These are phyloP conservation scores for Drosophila sproati DNA, from an alignment of 1,140 invertebrate genomes.

Conservation along the genomic window DNA sequence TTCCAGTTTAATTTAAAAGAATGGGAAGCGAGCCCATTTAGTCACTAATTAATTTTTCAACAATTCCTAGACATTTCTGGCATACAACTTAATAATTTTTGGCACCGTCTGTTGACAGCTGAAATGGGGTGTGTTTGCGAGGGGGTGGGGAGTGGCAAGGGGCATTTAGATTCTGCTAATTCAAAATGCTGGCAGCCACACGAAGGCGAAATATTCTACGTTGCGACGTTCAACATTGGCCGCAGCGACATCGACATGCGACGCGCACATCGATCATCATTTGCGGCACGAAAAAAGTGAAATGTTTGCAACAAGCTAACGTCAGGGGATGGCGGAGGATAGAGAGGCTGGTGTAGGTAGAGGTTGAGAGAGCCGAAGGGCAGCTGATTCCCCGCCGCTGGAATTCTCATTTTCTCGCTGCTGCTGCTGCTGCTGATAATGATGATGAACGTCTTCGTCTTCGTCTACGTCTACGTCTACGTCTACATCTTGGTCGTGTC, in stretches of 20 bases:
- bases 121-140: not conserved
- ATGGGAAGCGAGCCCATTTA: slow-evolving; percentile 54
- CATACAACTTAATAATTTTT: slow-evolving; percentile 78
- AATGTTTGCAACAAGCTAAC: slow-evolving; percentile 55
- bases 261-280: slow-evolving; percentile 79
- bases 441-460: slow-evolving; percentile 43
- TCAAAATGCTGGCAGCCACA: slow-evolving; percentile 49
- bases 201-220: slow-evolving; percentile 37
- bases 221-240: slow-evolving; percentile 20
- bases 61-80: slow-evolving; percentile 44
- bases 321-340: not conserved
- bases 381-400: slow-evolving; percentile 47
- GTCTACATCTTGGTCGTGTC: slow-evolving; percentile 9
- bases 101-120: slow-evolving; percentile 55
- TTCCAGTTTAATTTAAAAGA: slow-evolving; percentile 27
- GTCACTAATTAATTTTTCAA: slow-evolving; percentile 67
- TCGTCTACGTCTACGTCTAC: slow-evolving; percentile 1
- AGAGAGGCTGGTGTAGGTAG: not conserved
- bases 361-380: not conserved
- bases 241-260: slow-evolving; percentile 60
- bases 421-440: slow-evolving; percentile 22
- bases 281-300: slow-evolving; percentile 79
- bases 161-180: slow-evolving; percentile 72
- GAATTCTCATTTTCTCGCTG: slow-evolving; percentile 56
- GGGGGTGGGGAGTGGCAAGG: no score